Evolutionary conservation across 2,113 vertebrate species (phyloP).

Genomic region (Octodon degus): DNA sequence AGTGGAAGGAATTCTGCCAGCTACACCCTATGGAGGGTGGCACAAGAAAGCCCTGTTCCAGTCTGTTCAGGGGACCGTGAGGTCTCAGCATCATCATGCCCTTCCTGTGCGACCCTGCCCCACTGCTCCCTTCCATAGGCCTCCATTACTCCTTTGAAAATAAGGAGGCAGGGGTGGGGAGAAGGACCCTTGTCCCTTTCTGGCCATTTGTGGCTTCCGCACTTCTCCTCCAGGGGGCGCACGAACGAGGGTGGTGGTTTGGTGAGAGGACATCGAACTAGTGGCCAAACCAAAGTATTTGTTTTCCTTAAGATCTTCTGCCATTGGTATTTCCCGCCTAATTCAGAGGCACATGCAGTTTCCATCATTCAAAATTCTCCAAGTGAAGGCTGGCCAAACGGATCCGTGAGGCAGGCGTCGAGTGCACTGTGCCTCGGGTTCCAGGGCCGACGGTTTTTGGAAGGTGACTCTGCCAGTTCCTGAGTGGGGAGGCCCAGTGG

Average conservation of each 20-base stretch:
- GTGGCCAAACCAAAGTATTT: slow-evolving; percentile 10
- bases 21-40: not conserved
- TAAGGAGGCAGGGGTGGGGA: not conserved
- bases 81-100: not conserved
- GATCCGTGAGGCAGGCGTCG: not conserved
- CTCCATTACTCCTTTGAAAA: not conserved
- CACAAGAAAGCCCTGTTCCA: not conserved
- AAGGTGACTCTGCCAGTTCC: not conserved
- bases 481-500: not conserved
- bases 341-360: slow-evolving; percentile 28
- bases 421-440: not conserved
- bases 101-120: not conserved
- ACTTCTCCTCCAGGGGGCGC: not conserved
- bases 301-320: slow-evolving; percentile 24
- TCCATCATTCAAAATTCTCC: slow-evolving; percentile 45
- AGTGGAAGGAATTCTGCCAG: not conserved
- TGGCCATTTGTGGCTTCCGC: not conserved
- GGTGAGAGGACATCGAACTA: slow-evolving; percentile 47
- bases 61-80: not conserved
- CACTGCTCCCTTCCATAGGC: not conserved
- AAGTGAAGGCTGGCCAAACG: slow-evolving; percentile 34
- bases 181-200: not conserved
- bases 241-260: not conserved
- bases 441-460: not conserved
- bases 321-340: not conserved